Conservation (phyloP, 2,888 invertebrate genomes). For the Spodoptera exigua region DNA sequence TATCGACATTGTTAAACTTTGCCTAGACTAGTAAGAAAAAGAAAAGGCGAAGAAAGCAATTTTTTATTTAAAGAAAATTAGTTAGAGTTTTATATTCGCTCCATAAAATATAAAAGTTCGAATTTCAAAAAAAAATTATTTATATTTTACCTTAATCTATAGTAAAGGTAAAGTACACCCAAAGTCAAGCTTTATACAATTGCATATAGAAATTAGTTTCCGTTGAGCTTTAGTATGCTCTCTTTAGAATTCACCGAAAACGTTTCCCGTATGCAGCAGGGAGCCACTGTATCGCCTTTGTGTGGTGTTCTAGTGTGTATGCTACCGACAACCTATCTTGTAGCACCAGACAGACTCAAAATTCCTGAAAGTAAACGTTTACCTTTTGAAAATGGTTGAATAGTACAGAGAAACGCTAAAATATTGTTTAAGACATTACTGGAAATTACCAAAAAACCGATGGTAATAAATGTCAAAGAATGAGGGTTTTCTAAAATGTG, state of each 20-base stretch:
- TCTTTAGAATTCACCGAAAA: constrained; percentile 11
- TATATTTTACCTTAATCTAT: too few species aligned
- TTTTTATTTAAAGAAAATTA: neutral
- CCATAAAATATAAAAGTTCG: too few species aligned
- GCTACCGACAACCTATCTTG: neutral
- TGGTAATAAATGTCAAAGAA: too few species aligned
- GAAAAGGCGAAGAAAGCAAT: neutral
- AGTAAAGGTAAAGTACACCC: neutral
- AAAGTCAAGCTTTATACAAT: constrained; percentile 15
- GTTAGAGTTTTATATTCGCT: constrained; percentile 9
- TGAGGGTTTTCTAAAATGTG: too few species aligned
- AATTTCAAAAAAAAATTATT: too few species aligned
- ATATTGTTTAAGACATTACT: too few species aligned
- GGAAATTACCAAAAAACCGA: too few species aligned
- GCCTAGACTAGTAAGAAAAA: constrained; percentile 5
- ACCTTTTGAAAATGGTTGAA: neutral
- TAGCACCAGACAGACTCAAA: neutral
- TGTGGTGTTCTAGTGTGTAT: constrained; percentile 8
- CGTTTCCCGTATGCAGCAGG: constrained; percentile 16
- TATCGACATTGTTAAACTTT: constrained; percentile 27
- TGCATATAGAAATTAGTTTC: constrained; percentile 16
- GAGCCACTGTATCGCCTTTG: constrained; percentile 17
- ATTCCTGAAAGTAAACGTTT: neutral
- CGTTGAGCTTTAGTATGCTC: constrained; percentile 14
- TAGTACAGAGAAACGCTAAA: too few species aligned